Evolutionary conservation across 2,888 invertebrate genomes (phyloP), one percentile per base, ranked within the genome.

Genomic region (Tachina lurida): DNA sequence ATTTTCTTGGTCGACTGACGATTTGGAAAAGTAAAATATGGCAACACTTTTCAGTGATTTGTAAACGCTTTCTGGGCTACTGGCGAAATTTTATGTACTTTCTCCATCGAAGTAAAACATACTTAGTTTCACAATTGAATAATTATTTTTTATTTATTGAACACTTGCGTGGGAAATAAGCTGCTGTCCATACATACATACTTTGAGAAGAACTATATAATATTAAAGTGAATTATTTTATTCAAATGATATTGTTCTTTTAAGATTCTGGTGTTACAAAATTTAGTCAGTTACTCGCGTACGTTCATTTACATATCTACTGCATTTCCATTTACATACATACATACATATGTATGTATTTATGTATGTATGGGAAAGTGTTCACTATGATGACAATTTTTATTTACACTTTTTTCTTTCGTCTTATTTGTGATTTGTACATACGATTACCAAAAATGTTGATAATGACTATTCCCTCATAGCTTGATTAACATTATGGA

Each of bases 401-500:
- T 65, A 19, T 67, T 65, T 2, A 52, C 5, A 15, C 15, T 54
- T 62, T 43, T 19, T 54, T 54, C 19, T 12, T 1, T 22, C 31
- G 17, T 63, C 45, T 17, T 43, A 54, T 17, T 58, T 39, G 22
- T 77, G n/a, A 47, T 77, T 73, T 73, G 56, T 39, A 74, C 31
- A 15, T 71, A 47, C 62, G 67, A 70, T 43, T 71, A 45, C 67
- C 71, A 79, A 76, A 73, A 65, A 83, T 86, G 83, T 67, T 67
- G 79, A 80, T 83, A 86, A 86, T 83, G 83, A 76, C 71, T 83
- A 76, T 62, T 86, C 58, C 54, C 73, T 73, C 60, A 63, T 76
- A 83, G 83, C 60, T 76, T 83, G 83, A 76, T 83, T 83, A 76
- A 67, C 62, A 80, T 79, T 80, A 83, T 86, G 70, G 82, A 82